Base-by-base conservation (phyloP, 2,797 vertebrate species). In the Cygnus olor region DNA sequence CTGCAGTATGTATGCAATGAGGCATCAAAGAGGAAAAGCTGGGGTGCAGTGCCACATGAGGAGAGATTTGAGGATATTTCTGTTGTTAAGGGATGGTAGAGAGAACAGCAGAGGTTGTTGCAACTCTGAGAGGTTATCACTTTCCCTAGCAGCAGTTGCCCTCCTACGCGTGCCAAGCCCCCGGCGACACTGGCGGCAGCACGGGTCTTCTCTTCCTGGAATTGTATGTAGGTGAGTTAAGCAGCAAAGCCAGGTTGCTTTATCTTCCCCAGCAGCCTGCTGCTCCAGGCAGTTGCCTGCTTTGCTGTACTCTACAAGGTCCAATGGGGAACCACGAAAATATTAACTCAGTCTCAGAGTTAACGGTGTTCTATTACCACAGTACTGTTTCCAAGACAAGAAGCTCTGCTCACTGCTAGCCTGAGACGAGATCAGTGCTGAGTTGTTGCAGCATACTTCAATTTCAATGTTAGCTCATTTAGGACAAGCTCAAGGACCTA, bases 381-480 rank as follows among this genome's bases (percentile, higher is more conserved):
- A 10, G n/a, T 81, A 70, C 21, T 34, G 12, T 54, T 61, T 42
- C 72, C 28, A 76, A 61, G 51, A 25, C 4, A 78, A 68, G 53
- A 60, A 81, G 24, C 27, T 60, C n/a, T 47, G 36, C 32, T 72
- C 49, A 47, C 14, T 81, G 45, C 36, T 61, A 63, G 45, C 25
- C 45, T 14, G 4, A 30, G 28, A 27, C 4, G 2, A 30, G 28
- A 27, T 6, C 0, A 3, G 28, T 30, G 40, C 18, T 20, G 47
- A 79, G 14, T 25, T 76, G 27, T 38, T 80, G 57, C 34, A n/a
- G 28, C 63, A 57, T 65, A 2, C 38, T 72, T 76, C 40, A 57
- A 0, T 51, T 81, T 38, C 66, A 44, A 71, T 57, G n/a, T 1
- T 79, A 66, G 42, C 9, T 76, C 42, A 15, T 12, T 30, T 32